These are phyloP conservation scores for Colaptes auratus DNA, from an alignment of 2,113 vertebrate species.

Conservation along the genomic window DNA sequence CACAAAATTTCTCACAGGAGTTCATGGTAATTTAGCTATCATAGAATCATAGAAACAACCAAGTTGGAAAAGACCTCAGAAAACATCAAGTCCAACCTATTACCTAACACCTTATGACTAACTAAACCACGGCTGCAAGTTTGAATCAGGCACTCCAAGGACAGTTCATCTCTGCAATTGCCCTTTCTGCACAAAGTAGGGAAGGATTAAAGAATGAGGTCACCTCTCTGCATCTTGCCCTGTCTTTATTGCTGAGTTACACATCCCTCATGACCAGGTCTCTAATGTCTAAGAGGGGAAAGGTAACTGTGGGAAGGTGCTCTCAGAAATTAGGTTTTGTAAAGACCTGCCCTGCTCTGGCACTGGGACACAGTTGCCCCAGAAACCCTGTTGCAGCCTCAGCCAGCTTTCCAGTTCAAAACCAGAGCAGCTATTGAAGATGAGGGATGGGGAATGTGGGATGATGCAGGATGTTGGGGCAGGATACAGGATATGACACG, in stretches of 20 bases:
- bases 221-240: background rate
- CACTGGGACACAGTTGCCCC: background rate
- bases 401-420: background rate
- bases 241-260: background rate
- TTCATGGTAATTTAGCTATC: background rate
- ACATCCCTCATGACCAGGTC: background rate
- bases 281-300: background rate
- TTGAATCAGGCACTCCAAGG: background rate
- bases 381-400: background rate
- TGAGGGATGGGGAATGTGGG: background rate
- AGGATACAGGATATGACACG: background rate
- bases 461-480: background rate
- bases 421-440: background rate
- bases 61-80: too few relatives aligned
- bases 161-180: background rate
- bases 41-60: too few relatives aligned
- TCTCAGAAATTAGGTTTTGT: background rate
- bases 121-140: background rate
- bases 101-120: too few relatives aligned
- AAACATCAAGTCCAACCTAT: too few relatives aligned
- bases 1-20: accelerated
- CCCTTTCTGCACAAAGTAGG: background rate
- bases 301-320: accelerated
- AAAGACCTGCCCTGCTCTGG: background rate
- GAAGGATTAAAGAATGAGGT: background rate